Percentiles rank a stretch among this genome's conserved stretches.
phyloP scores from a whole-genome alignment of 2,888 invertebrate species.

The Biston betularia region DNA sequence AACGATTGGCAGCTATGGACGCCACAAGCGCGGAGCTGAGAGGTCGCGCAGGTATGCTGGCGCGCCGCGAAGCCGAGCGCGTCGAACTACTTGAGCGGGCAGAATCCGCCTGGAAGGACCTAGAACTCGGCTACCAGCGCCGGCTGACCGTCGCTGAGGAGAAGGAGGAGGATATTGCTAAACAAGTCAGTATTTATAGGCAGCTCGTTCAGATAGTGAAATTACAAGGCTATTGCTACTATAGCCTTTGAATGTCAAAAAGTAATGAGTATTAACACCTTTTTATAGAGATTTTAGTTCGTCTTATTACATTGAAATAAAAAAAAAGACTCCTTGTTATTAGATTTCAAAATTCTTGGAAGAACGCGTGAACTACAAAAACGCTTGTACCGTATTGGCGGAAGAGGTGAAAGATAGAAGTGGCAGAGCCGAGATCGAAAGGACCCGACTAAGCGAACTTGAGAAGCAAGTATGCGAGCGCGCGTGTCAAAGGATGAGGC shows the following conservation, averaged over 20 bases:
- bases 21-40: constrained; percentile 59
- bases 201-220: too few species aligned
- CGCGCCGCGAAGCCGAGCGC: constrained; percentile 68
- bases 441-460: constrained; percentile 47
- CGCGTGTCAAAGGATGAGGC: constrained; percentile 56
- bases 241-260: too few species aligned
- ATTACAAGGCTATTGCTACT: too few species aligned
- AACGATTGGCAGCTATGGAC: constrained; percentile 61
- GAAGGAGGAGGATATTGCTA: constrained; percentile 66
- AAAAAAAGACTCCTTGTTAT: constrained; percentile 29
- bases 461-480: constrained; percentile 63
- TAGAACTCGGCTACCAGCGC: constrained; percentile 71
- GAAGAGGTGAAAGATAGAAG: constrained; percentile 52
- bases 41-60: constrained; percentile 61
- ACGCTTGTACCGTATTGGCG: constrained; percentile 49
- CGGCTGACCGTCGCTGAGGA: constrained; percentile 63
- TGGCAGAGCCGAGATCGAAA: constrained; percentile 54
- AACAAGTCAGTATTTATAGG: constrained; percentile 54
- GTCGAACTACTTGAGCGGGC: constrained; percentile 72
- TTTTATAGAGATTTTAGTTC: too few species aligned
- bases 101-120: constrained; percentile 74
- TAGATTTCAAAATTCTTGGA: constrained; percentile 64
- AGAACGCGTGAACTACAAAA: constrained; percentile 64
- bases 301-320: too few species aligned
- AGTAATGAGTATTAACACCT: too few species aligned